Conservation (phyloP, 2,888 invertebrate species). For the Pyrrhia umbra region DNA sequence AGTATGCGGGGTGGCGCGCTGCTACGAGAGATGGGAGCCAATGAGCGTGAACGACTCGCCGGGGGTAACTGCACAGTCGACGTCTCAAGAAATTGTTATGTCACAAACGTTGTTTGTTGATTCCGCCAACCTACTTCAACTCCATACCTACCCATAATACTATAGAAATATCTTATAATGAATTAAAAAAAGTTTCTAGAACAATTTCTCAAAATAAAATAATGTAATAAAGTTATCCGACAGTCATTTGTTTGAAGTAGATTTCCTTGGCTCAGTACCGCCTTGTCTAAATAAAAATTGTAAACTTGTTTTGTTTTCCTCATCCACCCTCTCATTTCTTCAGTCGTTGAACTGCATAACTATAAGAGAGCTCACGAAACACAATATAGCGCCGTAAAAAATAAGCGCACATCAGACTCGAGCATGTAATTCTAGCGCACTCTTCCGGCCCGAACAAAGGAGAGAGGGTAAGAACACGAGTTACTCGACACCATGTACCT, state of each 20-base stretch:
- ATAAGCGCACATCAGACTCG: conserved; percentile 90
- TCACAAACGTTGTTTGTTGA: conserved; percentile 68
- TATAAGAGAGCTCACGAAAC: conserved; percentile 85
- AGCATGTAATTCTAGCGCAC: conserved; percentile 91
- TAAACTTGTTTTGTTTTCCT: conserved; percentile 85
- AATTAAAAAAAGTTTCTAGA: neutral
- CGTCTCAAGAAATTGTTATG: conserved; percentile 71
- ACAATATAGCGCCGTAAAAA: conserved; percentile 89
- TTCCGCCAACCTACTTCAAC: conserved; percentile 45
- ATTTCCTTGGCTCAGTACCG: conserved; percentile 66
- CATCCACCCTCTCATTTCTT: conserved; percentile 84
- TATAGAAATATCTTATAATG: conserved; percentile 28
- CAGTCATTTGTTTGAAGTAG: conserved; percentile 59
- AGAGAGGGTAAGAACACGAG: conserved; percentile 90
- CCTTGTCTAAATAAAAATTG: conserved; percentile 76
- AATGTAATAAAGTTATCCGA: conserved; percentile 37
- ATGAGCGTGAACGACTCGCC: conserved; percentile 67
- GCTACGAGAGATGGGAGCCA: conserved; percentile 77
- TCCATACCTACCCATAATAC: conserved; percentile 29
- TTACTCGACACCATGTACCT: conserved; percentile 90
- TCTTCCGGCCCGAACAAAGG: conserved; percentile 90
- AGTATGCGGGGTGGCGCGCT: conserved; percentile 85
- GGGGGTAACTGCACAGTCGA: conserved; percentile 63
- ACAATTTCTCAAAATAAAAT: conserved; percentile 24
- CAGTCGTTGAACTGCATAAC: conserved; percentile 89